Conservation (phyloP, 2,797 vertebrate species). For the Periparus ater region DNA sequence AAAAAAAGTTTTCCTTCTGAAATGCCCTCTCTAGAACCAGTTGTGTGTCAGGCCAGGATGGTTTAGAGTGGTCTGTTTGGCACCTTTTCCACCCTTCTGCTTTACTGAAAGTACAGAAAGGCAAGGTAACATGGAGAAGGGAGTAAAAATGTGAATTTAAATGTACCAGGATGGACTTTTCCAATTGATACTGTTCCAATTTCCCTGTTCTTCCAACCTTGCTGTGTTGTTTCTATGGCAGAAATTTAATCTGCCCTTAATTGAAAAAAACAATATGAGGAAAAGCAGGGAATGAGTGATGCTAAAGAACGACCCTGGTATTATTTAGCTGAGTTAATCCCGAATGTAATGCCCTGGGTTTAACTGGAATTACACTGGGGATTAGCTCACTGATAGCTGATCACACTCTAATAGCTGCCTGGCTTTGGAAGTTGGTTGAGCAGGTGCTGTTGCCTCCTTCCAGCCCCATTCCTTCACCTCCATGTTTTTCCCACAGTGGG, state of each 20-base stretch:
- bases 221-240: not conserved
- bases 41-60: not conserved
- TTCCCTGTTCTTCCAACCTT: not conserved
- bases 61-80: not conserved
- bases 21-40: not conserved
- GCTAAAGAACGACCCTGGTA: not conserved
- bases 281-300: not conserved
- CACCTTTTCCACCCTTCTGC: not conserved
- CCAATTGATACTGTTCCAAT: not conserved
- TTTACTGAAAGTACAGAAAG: not conserved
- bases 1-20: not conserved
- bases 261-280: not conserved
- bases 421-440: not conserved
- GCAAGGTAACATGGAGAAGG: not conserved
- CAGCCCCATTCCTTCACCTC: not conserved
- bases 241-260: not conserved
- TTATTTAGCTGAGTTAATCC: not conserved
- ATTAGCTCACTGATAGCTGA: conserved; percentile 4
- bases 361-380: conserved; percentile 2
- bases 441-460: not conserved
- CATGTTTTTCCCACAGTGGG: rapidly evolving
- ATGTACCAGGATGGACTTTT: not conserved
- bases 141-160: not conserved
- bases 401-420: not conserved
- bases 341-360: not conserved